phyloP scores from a whole-genome alignment of 2,797 vertebrate species.

The Microchirus variegatus region DNA sequence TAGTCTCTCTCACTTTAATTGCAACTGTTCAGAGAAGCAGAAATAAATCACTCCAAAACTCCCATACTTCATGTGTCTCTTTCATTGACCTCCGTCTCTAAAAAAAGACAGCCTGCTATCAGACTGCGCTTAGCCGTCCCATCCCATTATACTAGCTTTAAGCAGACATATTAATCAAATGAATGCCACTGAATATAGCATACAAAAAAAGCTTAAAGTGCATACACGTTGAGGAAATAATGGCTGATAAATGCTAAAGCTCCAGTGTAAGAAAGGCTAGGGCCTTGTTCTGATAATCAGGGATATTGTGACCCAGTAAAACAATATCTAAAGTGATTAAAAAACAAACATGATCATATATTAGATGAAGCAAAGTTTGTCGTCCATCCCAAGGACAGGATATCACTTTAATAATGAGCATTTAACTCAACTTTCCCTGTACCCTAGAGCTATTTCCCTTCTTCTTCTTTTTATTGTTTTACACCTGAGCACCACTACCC shows the following conservation, averaged over 20 bases:
- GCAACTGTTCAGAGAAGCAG: slow-evolving; percentile 37
- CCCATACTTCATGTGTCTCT: slow-evolving; percentile 8
- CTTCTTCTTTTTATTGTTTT: slow-evolving; percentile 30
- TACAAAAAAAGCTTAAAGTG: slow-evolving; percentile 20
- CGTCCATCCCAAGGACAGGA: slow-evolving; percentile 35
- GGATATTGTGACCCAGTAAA: slow-evolving; percentile 25
- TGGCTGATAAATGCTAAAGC: too few species aligned
- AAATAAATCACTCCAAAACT: slow-evolving; percentile 44
- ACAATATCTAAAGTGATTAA: slow-evolving; percentile 60
- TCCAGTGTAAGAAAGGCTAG: too few species aligned
- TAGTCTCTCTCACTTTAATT: slow-evolving; percentile 26
- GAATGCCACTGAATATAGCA: slow-evolving; percentile 45
- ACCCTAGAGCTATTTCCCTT: slow-evolving; percentile 54
- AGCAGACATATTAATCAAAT: slow-evolving; percentile 46
- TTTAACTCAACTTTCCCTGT: slow-evolving; percentile 54
- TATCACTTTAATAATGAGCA: slow-evolving; percentile 47
- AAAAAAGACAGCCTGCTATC: slow-evolving; percentile 9
- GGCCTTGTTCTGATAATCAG: too few species aligned
- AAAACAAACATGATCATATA: slow-evolving; percentile 69
- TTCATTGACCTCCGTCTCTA: slow-evolving; percentile 17
- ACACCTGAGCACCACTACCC: slow-evolving; percentile 49
- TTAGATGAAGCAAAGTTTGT: slow-evolving; percentile 30
- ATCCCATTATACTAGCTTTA: slow-evolving; percentile 25
- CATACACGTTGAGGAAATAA: too few species aligned
- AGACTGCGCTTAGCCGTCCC: slow-evolving; percentile 5